These are phyloP conservation scores for Spicauda simplicius DNA, from an alignment of 2,888 invertebrate genomes.

Conservation along the genomic window DNA sequence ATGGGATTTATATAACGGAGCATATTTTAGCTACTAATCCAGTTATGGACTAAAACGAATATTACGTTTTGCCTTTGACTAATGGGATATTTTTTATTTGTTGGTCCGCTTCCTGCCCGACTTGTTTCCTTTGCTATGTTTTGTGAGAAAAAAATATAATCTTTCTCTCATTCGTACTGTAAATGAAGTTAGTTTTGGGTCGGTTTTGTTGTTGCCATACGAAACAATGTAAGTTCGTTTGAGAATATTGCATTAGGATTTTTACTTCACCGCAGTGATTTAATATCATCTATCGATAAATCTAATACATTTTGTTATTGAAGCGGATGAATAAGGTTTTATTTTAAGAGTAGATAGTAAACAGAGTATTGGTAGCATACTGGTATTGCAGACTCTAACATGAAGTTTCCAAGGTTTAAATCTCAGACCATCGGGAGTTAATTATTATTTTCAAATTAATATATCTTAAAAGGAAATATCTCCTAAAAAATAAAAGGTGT, in stretches of 20 bases:
- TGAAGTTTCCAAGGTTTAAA: too few species aligned
- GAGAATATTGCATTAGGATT: conserved; percentile 31
- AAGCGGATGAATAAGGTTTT: background rate
- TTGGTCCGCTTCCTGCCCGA: conserved; percentile 44
- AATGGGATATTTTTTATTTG: conserved; percentile 60
- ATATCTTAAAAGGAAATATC: too few species aligned
- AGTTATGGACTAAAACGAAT: conserved; percentile 58
- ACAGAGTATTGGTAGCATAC: too few species aligned
- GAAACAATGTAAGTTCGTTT: conserved; percentile 33
- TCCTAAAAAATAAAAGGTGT: too few species aligned
- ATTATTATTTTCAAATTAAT: too few species aligned
- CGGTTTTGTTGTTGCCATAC: conserved; percentile 33
- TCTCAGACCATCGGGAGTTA: too few species aligned
- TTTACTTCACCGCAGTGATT: conserved; percentile 11
- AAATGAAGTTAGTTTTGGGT: conserved; percentile 37
- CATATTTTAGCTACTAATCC: conserved; percentile 46
- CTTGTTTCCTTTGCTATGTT: conserved; percentile 38
- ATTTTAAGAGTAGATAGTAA: too few species aligned
- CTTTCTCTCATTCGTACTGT: conserved; percentile 32
- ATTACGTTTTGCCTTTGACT: conserved; percentile 59
- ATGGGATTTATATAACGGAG: conserved; percentile 25
- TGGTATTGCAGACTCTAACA: too few species aligned
- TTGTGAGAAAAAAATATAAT: conserved; percentile 38
- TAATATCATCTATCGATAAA: conserved; percentile 13
- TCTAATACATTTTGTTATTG: background rate